Base-by-base conservation (phyloP, 30 jellyfish, hydroid and myxozoan species). In the Phacellophora camtschatica region DNA sequence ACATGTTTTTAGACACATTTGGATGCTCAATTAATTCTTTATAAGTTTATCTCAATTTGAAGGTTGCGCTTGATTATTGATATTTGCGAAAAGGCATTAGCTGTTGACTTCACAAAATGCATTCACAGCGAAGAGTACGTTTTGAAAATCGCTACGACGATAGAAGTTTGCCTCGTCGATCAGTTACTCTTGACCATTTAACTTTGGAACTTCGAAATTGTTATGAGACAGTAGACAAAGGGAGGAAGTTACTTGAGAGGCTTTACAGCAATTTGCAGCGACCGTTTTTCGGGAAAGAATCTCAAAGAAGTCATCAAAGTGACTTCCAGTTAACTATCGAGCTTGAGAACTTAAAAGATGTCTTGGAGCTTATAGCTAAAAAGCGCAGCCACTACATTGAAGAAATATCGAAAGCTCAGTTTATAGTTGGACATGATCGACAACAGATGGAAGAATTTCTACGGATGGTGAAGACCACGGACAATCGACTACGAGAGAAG, bases 151-250 rank as follows among this genome's bases (percentile, higher is more conserved):
- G 50, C 11, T 30, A 48, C 51, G 31, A 50, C 43, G 37, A 25
- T 49, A 71, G 18, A 23, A 5, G 18, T 30, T 36, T 25, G 27
- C 29, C 25, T 0, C 34, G 22, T 49, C n/a, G 63, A 45, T 32
- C 37, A 5, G 50, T 48, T 10, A 83, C 95, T 25, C 82, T 72
- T 6, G 95, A 83, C 49, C 35, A 61, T 7, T 74, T 83, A 25
- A 58, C 95, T n/a, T 65, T 69, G 11, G 95, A 83, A 57, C 71
- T 83, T 19, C 78, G 86, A 41, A 66, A 31, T 30, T 83, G 95
- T 45, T 71, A 83, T 67, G 87, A 83, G 25, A 36, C 87, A 19
- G 85, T 83, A 30, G 95, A 83, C 25, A 74, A 71, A 56, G 95
- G 95, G 53, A 57, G 95, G 13, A 42, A 55, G 19, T 32, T 83